Percentiles rank a stretch among this genome's conserved stretches.
phyloP scores from a whole-genome alignment of 2,113 vertebrate genomes.

The Sitta europaea region DNA sequence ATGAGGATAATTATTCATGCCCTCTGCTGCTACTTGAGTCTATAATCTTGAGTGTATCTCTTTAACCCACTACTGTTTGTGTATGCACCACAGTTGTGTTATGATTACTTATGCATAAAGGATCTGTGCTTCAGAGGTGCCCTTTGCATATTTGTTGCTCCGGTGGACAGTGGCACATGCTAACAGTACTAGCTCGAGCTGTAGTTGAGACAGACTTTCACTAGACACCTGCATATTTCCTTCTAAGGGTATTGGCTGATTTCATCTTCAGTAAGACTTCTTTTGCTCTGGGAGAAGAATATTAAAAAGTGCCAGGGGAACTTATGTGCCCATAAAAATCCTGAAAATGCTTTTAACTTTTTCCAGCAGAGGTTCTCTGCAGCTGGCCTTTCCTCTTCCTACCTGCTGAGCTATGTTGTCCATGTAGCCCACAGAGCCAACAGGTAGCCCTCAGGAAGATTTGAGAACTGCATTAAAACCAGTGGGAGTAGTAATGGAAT shows the following conservation, averaged over 20 bases:
- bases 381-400: background rate
- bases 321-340: background rate
- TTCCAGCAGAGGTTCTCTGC: background rate
- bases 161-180: background rate
- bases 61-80: background rate
- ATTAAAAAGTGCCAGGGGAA: background rate
- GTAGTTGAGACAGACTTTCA: background rate
- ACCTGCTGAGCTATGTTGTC: background rate
- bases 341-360: background rate
- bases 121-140: background rate
- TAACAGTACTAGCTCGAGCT: background rate
- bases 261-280: background rate
- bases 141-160: background rate
- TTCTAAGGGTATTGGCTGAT: background rate
- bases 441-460: background rate
- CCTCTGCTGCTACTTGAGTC: background rate
- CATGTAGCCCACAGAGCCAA: background rate
- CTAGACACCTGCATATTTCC: background rate
- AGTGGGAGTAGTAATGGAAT: background rate
- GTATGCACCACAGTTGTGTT: background rate
- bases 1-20: background rate
- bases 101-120: background rate
- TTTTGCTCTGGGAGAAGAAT: background rate
- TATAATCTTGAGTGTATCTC: background rate
- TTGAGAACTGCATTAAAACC: background rate